Evolutionary conservation across 2,888 invertebrate genomes (phyloP).

Genomic region (Cheilosia impressa): DNA sequence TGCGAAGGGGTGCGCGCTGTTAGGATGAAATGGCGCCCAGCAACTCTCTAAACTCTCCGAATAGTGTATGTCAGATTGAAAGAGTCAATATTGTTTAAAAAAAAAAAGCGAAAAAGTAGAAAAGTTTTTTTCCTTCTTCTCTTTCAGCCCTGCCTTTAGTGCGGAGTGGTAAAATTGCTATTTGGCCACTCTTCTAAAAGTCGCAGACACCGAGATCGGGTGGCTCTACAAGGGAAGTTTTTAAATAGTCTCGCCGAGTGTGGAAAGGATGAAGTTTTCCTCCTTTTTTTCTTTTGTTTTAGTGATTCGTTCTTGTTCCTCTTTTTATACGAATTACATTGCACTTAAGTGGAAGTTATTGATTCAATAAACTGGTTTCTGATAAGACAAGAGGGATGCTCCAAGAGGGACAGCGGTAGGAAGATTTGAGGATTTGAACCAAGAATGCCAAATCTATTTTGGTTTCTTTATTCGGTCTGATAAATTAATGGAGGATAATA

Average conservation of each 20-base stretch:
- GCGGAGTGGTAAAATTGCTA: constrained; percentile 48
- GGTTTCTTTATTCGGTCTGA: constrained; percentile 29
- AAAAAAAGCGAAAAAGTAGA: constrained; percentile 18
- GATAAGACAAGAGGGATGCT: constrained; percentile 14
- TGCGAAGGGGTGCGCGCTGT: constrained; percentile 27
- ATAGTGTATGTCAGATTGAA: constrained; percentile 72
- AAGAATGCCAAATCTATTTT: constrained; percentile 1
- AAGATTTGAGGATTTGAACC: constrained; percentile 17
- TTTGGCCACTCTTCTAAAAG: constrained; percentile 49
- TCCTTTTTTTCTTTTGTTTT: constrained; percentile 36
- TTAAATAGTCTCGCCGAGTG: constrained; percentile 49
- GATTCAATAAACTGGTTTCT: constrained; percentile 68
- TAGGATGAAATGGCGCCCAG: constrained; percentile 41
- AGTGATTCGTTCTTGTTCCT: constrained; percentile 48
- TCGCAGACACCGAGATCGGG: constrained; percentile 49
- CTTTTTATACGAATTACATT: constrained; percentile 53
- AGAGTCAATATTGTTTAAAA: constrained; percentile 69
- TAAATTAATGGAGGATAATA: constrained; percentile 47
- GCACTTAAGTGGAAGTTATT: constrained; percentile 72
- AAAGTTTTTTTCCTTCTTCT: constrained; percentile 37
- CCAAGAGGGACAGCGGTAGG: background rate
- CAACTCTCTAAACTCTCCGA: constrained; percentile 60
- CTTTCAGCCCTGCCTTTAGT: constrained; percentile 24
- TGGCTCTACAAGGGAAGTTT: constrained; percentile 3
- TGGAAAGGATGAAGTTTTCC: constrained; percentile 60